These are phyloP conservation scores for Papilio glaucus DNA, from an alignment of 1,140 invertebrate genomes.

Conservation along the genomic window DNA sequence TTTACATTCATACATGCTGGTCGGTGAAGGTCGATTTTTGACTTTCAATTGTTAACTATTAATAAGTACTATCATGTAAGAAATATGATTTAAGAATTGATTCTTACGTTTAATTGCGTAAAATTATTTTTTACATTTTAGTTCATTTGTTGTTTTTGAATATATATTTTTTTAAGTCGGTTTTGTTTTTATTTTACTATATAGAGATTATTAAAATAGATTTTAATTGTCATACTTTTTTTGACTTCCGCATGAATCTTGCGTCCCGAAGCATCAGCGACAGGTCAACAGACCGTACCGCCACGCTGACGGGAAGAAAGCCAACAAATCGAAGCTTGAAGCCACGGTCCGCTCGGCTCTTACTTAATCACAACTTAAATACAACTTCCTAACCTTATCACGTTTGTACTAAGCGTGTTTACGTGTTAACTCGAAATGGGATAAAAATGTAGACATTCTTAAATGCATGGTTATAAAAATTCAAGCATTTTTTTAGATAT, in stretches of 20 bases:
- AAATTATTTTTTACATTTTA: no score
- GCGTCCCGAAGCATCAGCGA: constrained; percentile 57
- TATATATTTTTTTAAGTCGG: no score
- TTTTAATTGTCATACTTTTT: neutral
- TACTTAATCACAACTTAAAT: constrained; percentile 34
- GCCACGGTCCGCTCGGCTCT: constrained; percentile 20
- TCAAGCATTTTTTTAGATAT: neutral
- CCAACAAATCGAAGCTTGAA: constrained; percentile 40
- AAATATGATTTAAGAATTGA: no score
- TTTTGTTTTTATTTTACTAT: no score
- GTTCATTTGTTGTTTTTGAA: no score
- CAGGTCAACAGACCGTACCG: constrained; percentile 57
- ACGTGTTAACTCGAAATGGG: neutral
- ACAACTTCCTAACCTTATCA: constrained; percentile 6
- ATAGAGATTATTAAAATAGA: neutral
- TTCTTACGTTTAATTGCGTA: no score
- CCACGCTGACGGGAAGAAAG: constrained; percentile 43
- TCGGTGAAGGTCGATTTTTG: no score
- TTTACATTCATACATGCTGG: no score
- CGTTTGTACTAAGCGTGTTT: neutral
- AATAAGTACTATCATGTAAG: no score
- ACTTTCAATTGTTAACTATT: no score
- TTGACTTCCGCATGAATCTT: neutral
- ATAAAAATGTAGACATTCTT: neutral
- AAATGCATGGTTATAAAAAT: neutral